phyloP scores from a whole-genome alignment of 2,888 invertebrate species.

The Parasteatoda lunata region DNA sequence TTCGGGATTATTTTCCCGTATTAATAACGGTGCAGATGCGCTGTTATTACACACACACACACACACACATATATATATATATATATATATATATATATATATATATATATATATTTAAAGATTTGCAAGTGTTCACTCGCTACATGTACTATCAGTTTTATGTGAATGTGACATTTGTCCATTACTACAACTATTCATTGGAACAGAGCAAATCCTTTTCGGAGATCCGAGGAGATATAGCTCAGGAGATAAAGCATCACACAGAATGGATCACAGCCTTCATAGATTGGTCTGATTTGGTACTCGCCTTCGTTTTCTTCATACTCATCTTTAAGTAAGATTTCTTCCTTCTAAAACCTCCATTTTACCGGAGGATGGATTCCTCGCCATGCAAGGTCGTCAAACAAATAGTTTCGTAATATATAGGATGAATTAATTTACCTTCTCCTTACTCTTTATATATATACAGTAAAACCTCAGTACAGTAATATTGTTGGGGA shows the following conservation, averaged over 20 bases:
- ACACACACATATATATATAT: too few relatives aligned
- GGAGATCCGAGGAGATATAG: conserved; percentile 59
- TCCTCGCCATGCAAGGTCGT: background rate
- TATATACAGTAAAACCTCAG: too few relatives aligned
- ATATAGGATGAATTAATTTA: too few relatives aligned
- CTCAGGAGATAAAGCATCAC: conserved; percentile 30
- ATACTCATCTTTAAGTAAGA: conserved; percentile 71
- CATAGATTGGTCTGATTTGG: conserved; percentile 57
- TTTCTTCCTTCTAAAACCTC: background rate
- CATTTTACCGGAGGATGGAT: background rate
- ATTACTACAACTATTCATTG: conserved; percentile 65
- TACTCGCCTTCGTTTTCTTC: conserved; percentile 32
- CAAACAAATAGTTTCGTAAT: background rate
- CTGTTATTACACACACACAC: too few relatives aligned
- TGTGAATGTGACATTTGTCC: conserved; percentile 64
- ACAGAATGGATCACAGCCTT: conserved; percentile 26
- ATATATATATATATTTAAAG: background rate
- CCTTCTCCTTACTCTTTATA: too few relatives aligned
- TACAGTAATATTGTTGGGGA: too few relatives aligned
- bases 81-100: too few relatives aligned
- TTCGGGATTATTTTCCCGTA: too few relatives aligned
- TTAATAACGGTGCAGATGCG: too few relatives aligned
- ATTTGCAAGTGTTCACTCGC: conserved; percentile 34
- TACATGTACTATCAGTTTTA: conserved; percentile 61
- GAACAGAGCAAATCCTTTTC: conserved; percentile 59